Evolutionary conservation across 2,888 invertebrate genomes (phyloP).

Genomic region (Lycophotia porphyrea): DNA sequence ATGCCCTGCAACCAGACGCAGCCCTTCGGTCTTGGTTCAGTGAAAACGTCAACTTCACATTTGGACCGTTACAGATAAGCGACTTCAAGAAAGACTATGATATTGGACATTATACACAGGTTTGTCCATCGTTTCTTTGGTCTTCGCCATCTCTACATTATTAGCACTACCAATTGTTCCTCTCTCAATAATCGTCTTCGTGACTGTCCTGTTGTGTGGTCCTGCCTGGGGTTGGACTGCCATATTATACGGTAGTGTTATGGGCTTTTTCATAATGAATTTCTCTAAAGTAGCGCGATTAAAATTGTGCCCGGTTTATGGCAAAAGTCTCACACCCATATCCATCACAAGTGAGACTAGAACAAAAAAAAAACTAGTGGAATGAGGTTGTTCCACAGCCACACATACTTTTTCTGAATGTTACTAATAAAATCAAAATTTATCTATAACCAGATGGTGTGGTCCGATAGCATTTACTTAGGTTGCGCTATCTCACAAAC

Average conservation of each 20-base stretch:
- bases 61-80: constrained; percentile 66
- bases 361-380: background rate
- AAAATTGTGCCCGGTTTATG: background rate
- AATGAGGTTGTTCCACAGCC: background rate
- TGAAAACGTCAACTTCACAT: constrained; percentile 78
- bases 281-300: background rate
- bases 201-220: background rate
- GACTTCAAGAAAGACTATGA: constrained; percentile 71
- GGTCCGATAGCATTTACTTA: constrained; percentile 78
- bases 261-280: background rate
- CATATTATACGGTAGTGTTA: background rate
- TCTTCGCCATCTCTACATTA: background rate
- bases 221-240: background rate
- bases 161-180: background rate
- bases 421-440: background rate
- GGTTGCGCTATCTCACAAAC: constrained; percentile 80
- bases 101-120: constrained; percentile 86
- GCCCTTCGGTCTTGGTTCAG: constrained; percentile 78
- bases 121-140: constrained; percentile 48
- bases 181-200: background rate
- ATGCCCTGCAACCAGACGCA: constrained; percentile 69
- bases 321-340: background rate
- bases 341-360: background rate
- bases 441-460: constrained; percentile 78
- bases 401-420: background rate